Evolutionary conservation across 1,140 invertebrate species (phyloP).

Genomic region (Scaptomyza hsui): DNA sequence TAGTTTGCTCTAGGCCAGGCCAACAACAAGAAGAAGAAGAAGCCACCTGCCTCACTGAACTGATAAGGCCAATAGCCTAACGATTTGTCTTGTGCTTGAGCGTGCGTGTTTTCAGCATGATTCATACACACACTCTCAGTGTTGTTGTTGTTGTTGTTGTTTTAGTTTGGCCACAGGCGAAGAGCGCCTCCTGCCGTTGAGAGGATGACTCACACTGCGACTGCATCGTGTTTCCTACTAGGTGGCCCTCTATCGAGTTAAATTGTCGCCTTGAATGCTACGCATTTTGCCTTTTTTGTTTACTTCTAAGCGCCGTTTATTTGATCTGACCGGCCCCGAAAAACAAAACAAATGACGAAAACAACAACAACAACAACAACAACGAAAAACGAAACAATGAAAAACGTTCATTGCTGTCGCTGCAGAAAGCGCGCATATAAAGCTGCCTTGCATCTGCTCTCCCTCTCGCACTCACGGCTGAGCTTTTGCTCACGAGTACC

Average conservation of each 20-base stretch:
- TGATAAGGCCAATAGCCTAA: slow-evolving; percentile 55
- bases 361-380: slow-evolving; percentile 9
- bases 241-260: slow-evolving; percentile 55
- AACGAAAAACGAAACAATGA: slow-evolving; percentile 6
- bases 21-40: too few relatives aligned
- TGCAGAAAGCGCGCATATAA: slow-evolving; percentile 37
- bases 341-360: slow-evolving; percentile 7
- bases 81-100: slow-evolving; percentile 47
- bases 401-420: slow-evolving; percentile 49
- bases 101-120: slow-evolving; percentile 58
- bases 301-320: slow-evolving; percentile 49
- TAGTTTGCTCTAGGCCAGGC: slow-evolving; percentile 59
- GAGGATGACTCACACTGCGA: slow-evolving; percentile 28
- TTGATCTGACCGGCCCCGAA: slow-evolving; percentile 62
- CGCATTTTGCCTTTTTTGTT: slow-evolving; percentile 41
- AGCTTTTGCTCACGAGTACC: slow-evolving; percentile 30
- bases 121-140: slow-evolving; percentile 38
- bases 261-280: slow-evolving; percentile 50
- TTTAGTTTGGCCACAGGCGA: slow-evolving; percentile 53
- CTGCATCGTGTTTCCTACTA: slow-evolving; percentile 51
- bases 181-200: slow-evolving; percentile 1
- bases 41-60: slow-evolving; percentile 34
- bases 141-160: neutral
- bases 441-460: slow-evolving; percentile 33
- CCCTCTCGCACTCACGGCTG: slow-evolving; percentile 11